Base-by-base conservation (phyloP, 92 coral and sea anemone species). In the Phymanthus crucifer region DNA sequence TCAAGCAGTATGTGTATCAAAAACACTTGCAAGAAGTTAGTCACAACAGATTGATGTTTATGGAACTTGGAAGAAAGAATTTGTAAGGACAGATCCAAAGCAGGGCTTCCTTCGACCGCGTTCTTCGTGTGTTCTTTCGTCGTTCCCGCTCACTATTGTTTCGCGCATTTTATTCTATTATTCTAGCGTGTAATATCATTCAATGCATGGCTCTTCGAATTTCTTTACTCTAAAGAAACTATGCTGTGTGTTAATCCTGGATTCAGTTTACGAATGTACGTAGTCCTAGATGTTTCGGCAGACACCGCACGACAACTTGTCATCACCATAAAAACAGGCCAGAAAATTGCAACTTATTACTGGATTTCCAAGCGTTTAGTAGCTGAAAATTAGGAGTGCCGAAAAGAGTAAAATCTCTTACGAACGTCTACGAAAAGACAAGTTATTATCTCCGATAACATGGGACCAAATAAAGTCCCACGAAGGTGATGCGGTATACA, bases 181-280 rank as follows among this genome's bases (percentile, higher is more conserved):
- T 87, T 47, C 38, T 43, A 14, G 76, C 73, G 80, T 70, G 73
- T 68, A 79, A 87, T 40, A 47, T 35, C 50, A 73, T 78, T 78
- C 76, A 73, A 61, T 72, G 52, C 50, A 70, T 29, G 65, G 65
- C 72, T 73, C 78, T 83, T 87, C 74, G 66, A 74, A 70, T 66
- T 82, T 75, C 85, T 77, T 18, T 74, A 57, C 65, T 32, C 82
- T 70, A 78, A 78, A 69, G 78, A 71, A 74, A 24, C 73, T 36
- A 50, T 80, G 82, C 82, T 70, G 61, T 71, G 79, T 21, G 56
- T 29, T 87, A 87, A 87, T 87, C 85, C 85, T 38, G 13, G 29
- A 34, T 73, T 68, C 56, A 70, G 75, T 6, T 29, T 24, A 79
- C 26, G 34, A 61, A 79, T 79, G 67, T n/a, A n/a, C n/a, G n/a